Conservation (phyloP, 1,140 invertebrate species). For the Harpegnathos saltator region DNA sequence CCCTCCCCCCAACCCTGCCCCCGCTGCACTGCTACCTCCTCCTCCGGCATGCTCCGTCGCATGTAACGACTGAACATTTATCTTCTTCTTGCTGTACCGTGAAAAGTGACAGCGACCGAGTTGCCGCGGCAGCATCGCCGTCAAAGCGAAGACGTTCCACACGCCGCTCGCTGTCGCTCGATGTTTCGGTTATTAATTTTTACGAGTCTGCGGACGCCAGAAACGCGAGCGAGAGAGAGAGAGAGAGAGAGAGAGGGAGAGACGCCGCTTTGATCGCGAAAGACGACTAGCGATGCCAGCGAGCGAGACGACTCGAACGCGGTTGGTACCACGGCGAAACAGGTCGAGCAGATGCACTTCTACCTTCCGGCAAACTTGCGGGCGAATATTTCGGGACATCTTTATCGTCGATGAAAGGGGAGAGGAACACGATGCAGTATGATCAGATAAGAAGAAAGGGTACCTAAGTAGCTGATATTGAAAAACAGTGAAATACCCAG, state of each 20-base stretch:
- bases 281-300: constrained; percentile 30
- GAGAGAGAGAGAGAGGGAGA: not conserved
- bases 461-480: no score
- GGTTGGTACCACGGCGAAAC: not conserved
- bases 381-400: constrained; percentile 22
- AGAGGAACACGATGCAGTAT: not conserved
- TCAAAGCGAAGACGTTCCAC: constrained; percentile 53
- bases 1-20: no score
- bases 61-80: constrained; percentile 59
- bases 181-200: constrained; percentile 74
- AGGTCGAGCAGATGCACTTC: constrained; percentile 13
- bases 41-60: constrained; percentile 53
- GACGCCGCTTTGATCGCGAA: constrained; percentile 46
- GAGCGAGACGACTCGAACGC: constrained; percentile 41
- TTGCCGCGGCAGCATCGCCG: constrained; percentile 41
- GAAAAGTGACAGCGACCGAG: constrained; percentile 58
- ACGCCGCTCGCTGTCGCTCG: constrained; percentile 36
- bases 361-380: not conserved
- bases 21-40: not conserved
- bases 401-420: not conserved
- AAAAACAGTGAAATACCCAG: no score
- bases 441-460: not conserved
- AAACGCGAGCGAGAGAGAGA: no score
- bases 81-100: constrained; percentile 54
- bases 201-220: constrained; percentile 50